Percentiles rank a stretch among this genome's conserved stretches.
These are phyloP conservation scores for Eupristina koningsbergeri DNA, from an alignment of 1,140 invertebrate genomes.

Conservation along the genomic window DNA sequence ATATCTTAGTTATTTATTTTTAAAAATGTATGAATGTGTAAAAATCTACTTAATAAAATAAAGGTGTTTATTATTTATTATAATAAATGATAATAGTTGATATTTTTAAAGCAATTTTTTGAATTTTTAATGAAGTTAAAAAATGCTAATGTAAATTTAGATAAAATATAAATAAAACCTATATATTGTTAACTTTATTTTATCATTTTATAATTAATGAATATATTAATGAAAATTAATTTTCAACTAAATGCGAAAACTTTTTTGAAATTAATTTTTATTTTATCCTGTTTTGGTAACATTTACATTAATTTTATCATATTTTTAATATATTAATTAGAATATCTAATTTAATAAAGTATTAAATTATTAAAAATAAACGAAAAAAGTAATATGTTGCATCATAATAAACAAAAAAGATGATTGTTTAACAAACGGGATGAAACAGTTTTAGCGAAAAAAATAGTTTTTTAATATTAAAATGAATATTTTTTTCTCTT, in stretches of 20 bases:
- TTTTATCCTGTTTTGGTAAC: neutral
- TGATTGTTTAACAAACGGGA: no score
- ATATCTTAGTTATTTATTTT: neutral
- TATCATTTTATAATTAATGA: neutral
- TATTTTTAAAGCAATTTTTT: neutral
- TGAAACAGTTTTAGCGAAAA: no score
- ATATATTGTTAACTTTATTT: neutral
- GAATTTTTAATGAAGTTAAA: neutral
- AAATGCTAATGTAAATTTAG: neutral
- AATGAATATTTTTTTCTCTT: neutral
- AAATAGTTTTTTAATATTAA: neutral
- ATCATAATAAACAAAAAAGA: no score
- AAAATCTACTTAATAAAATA: neutral
- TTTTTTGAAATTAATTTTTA: neutral
- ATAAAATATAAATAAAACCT: no score
- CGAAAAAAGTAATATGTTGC: no score
- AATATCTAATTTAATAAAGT: neutral
- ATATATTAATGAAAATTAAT: neutral
- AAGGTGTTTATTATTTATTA: neutral
- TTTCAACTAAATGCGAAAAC: neutral
- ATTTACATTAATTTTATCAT: neutral
- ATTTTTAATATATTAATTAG: neutral
- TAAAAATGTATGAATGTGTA: neutral
- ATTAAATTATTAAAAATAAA: neutral
- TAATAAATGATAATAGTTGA: neutral